Evolutionary conservation across 2,113 vertebrate genomes (phyloP), one percentile per base, ranked within the genome.

Genomic region (Hepsetus odoe): DNA sequence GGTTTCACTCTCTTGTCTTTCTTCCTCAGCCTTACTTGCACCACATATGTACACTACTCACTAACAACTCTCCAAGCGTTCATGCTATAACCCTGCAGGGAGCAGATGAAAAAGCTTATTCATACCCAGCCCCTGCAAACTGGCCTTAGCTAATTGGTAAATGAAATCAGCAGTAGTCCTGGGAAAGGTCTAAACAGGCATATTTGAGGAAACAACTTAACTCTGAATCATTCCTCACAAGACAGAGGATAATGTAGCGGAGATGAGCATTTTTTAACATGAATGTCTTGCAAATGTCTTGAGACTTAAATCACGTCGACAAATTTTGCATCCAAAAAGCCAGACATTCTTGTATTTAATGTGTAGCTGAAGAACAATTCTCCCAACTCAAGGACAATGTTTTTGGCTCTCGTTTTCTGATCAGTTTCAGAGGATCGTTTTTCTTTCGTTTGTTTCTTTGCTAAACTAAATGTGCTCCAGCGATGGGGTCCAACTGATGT

Each of bases 131-230:
- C 22, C n/a, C 10, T 26, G 56, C 65, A 77, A 77, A 77, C 56
- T 77, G 75, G 75, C 42, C 35, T 77, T 65, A 28, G 65, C 68
- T 77, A 69, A 77, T 69, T 77, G 75, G 51, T 77, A 69, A 77
- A 77, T 77, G 65, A 77, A 77, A 77, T 77, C 75, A 68, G 75
- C 75, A 58, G 75, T 77, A 58, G 42, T 69, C 65, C 65, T 77
- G 65, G 64, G 51, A 69, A 68, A 77, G 32, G 61, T 49, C 51
- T 68, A 35, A 58, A 46, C 35, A 44, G 18, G 49, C 49, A 55
- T 32, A 33, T 10, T 33, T 14, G 26, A 55, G 35, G 20, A 26
- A 46, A 26, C 35, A 42, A 30, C 53, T 1, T 58, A 51, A 44
- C 51, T 77, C 38, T 59, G 20, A 56, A 42, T 35, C 38, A 18